Percentiles rank a stretch among this genome's conserved stretches.
Evolutionary conservation across 2,888 invertebrate genomes (phyloP).

Genomic region (Exephanes ischioxanthus): DNA sequence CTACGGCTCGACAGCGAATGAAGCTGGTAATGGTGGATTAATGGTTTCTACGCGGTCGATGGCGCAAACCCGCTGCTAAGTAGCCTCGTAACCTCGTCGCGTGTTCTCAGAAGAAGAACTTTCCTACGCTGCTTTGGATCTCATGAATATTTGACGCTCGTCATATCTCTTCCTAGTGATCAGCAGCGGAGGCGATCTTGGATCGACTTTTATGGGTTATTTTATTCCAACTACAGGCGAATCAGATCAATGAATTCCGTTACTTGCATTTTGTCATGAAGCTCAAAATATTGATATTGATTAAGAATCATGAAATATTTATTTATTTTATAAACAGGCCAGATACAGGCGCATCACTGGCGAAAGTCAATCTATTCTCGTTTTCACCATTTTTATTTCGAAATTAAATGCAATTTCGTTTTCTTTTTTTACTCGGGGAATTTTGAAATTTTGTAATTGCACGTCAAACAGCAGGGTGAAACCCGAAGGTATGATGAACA

Average conservation of each 20-base stretch:
- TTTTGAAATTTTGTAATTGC: neutral
- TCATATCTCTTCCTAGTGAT: neutral
- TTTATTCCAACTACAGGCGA: conserved; percentile 14
- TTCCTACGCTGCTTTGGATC: conserved; percentile 41
- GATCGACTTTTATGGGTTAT: conserved; percentile 39
- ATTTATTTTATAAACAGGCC: neutral
- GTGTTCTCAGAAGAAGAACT: conserved; percentile 41
- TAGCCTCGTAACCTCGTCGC: conserved; percentile 33
- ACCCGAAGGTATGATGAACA: neutral
- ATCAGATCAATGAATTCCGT: conserved; percentile 34
- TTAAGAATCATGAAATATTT: neutral
- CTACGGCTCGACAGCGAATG: neutral
- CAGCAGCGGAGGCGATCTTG: neutral
- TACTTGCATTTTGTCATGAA: conserved; percentile 2
- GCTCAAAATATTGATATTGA: neutral
- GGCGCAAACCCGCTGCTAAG: conserved; percentile 28
- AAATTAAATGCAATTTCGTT: neutral
- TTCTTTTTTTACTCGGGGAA: neutral
- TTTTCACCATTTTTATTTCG: neutral
- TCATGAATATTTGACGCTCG: conserved; percentile 61
- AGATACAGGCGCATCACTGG: neutral
- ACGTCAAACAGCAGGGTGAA: neutral
- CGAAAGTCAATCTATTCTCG: neutral
- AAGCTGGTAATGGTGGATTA: conserved; percentile 50
- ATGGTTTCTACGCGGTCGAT: conserved; percentile 33